Percentiles rank a stretch among this genome's conserved stretches.
These are phyloP conservation scores for Coracias cyanogaster DNA, from an alignment of 2,797 vertebrate genomes.

Conservation along the genomic window DNA sequence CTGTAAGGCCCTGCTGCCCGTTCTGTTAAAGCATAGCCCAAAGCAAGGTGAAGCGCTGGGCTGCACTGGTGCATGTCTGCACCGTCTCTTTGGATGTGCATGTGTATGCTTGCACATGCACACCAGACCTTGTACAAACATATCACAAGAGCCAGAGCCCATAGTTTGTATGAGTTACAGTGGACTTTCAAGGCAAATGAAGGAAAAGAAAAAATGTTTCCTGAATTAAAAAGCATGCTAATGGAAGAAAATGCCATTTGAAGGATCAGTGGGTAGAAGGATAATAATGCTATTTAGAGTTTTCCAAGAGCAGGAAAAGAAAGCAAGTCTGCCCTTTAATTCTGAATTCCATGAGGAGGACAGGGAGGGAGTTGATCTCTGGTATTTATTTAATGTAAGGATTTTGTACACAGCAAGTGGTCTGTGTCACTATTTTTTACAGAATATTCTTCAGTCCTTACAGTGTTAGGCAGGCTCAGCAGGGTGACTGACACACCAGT, in stretches of 20 bases:
- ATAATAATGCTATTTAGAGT: not conserved
- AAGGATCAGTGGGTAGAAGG: not conserved
- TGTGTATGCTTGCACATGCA: not conserved
- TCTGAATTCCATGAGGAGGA: not conserved
- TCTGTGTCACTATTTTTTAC: not conserved
- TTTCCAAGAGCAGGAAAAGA: not conserved
- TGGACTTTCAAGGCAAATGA: not conserved
- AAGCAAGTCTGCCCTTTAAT: not conserved
- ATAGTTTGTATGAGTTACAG: not conserved
- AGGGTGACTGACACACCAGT: not conserved
- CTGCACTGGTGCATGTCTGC: not conserved
- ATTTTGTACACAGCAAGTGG: not conserved
- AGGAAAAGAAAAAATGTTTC: not conserved
- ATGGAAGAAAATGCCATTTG: not conserved
- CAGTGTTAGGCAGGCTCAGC: not conserved
- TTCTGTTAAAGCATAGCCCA: not conserved
- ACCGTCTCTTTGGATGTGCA: fast-evolving
- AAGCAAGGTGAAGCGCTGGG: not conserved
- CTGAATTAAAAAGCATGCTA: not conserved
- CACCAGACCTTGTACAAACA: not conserved
- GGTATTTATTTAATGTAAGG: not conserved
- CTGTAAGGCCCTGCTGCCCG: not conserved
- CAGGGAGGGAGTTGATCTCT: not conserved
- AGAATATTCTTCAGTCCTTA: not conserved
- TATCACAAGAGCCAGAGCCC: not conserved